Conservation (phyloP, 1,140 invertebrate species). For the Dreissena rostriformis region DNA sequence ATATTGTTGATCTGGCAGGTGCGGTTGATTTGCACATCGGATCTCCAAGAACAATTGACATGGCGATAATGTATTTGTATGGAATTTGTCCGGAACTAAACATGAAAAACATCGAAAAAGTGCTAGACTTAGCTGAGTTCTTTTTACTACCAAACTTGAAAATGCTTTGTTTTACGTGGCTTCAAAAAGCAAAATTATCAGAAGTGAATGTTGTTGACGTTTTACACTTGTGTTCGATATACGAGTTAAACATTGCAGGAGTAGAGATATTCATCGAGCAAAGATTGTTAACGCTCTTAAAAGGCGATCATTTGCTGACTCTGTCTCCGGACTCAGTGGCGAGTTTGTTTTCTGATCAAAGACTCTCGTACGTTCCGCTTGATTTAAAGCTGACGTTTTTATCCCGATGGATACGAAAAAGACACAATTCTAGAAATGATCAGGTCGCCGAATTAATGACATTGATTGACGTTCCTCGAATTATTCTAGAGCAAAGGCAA, state of each 20-base stretch:
- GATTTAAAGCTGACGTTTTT: neutral
- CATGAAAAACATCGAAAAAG: neutral
- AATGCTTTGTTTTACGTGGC: neutral
- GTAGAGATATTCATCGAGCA: neutral
- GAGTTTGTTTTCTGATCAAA: neutral
- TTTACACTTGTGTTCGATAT: neutral
- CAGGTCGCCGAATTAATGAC: too few relatives aligned
- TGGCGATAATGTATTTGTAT: neutral
- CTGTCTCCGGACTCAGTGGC: neutral
- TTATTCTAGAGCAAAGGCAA: too few relatives aligned
- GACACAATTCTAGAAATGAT: too few relatives aligned
- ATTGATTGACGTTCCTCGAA: too few relatives aligned
- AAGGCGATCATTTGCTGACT: neutral
- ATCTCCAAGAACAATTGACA: neutral
- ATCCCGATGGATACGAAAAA: neutral
- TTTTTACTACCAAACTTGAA: neutral
- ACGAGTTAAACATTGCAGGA: neutral
- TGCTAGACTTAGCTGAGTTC: neutral
- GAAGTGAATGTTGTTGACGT: neutral
- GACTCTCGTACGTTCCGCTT: neutral
- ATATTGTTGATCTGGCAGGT: neutral
- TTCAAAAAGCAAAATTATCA: neutral
- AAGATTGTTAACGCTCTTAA: neutral
- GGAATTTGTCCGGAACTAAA: neutral
- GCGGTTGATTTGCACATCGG: neutral